Conservation (phyloP, 2,797 vertebrate genomes). For the Phrynocephalus forsythii region DNA sequence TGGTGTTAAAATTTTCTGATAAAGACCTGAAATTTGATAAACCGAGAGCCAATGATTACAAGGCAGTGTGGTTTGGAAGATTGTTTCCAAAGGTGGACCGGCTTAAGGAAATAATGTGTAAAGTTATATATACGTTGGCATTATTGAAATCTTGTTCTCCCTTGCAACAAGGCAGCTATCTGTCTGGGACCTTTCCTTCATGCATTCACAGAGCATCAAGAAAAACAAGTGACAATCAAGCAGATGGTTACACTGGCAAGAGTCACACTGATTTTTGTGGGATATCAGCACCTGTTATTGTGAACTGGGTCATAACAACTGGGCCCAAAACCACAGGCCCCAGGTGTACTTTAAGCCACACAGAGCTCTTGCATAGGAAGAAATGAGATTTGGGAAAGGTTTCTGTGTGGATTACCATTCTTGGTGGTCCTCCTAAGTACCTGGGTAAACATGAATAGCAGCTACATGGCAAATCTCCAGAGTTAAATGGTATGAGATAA, state of each 20-base stretch:
- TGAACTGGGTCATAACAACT: not conserved
- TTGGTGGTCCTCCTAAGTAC: too few relatives aligned
- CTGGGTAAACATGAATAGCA: not conserved
- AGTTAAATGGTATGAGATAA: not conserved
- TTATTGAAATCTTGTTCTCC: not conserved
- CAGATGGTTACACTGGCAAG: not conserved
- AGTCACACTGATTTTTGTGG: not conserved
- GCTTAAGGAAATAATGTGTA: not conserved
- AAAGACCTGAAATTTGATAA: not conserved
- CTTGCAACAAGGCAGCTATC: not conserved
- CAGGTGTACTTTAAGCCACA: not conserved
- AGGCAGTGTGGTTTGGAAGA: not conserved
- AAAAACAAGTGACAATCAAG: not conserved
- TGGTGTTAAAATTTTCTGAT: not conserved
- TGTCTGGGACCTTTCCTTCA: not conserved
- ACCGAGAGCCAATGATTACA: not conserved
- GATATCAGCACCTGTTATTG: not conserved
- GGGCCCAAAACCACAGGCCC: not conserved
- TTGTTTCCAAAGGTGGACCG: not conserved
- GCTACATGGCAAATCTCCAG: not conserved
- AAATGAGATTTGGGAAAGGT: too few relatives aligned
- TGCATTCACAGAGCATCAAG: conserved; percentile 2
- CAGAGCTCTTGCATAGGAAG: not conserved
- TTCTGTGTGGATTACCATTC: too few relatives aligned
- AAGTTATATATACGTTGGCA: not conserved